phyloP scores from a whole-genome alignment of 2,113 vertebrate species.

The Pycnonotus jocosus region DNA sequence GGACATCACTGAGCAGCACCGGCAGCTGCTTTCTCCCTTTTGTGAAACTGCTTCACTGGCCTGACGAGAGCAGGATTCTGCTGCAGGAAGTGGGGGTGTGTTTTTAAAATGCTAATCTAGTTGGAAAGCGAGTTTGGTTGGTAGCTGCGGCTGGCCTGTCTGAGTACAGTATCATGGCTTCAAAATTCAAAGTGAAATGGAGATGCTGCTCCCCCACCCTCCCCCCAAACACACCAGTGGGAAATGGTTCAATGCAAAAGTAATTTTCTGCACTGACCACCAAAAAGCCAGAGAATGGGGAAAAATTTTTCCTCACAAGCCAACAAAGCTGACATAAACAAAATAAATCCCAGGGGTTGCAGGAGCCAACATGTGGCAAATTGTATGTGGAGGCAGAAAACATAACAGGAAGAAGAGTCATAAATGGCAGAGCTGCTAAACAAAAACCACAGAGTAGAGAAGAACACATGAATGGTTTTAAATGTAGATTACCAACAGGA shows the following conservation, averaged over 20 bases:
- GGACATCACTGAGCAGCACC: neutral
- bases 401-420: neutral
- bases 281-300: neutral
- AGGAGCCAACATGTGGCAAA: neutral
- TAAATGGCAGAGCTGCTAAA: neutral
- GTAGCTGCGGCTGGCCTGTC: constrained; percentile 14
- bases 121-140: neutral
- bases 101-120: neutral
- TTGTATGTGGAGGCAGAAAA: neutral
- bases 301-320: neutral
- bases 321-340: neutral
- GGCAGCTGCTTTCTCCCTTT: neutral
- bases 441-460: neutral
- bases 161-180: constrained; percentile 33
- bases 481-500: neutral
- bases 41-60: neutral
- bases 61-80: neutral
- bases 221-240: neutral
- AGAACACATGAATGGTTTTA: neutral
- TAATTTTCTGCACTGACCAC: neutral
- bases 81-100: neutral
- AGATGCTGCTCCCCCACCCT: neutral
- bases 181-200: neutral
- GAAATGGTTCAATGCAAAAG: neutral
- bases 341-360: neutral